A percentile compares a stretch with the other conserved stretches of the same genome.
phyloP scores from a whole-genome alignment of 2,113 vertebrate genomes.

The Lamprotornis superbus region DNA sequence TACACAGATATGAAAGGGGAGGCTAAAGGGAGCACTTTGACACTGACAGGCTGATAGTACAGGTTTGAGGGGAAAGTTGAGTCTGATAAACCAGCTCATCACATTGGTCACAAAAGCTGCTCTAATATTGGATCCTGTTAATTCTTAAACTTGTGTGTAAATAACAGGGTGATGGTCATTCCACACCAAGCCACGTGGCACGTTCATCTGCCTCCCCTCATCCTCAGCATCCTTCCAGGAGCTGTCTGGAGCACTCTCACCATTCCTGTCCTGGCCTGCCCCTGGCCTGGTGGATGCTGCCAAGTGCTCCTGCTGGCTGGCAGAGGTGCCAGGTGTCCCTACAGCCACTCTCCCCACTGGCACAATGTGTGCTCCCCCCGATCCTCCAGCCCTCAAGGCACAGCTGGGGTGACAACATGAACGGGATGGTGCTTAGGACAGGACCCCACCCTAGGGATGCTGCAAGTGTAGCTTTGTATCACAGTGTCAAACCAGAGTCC shows the following conservation, averaged over 20 bases:
- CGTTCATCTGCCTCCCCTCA: not conserved
- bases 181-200: not conserved
- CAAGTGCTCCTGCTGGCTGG: not conserved
- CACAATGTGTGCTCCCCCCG: accelerated
- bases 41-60: not conserved
- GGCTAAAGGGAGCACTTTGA: not conserved
- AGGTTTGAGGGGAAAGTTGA: conserved; percentile 53
- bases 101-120: not conserved
- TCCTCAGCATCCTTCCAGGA: not conserved
- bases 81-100: conserved; percentile 54
- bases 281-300: not conserved
- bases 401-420: accelerated
- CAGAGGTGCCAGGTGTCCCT: not conserved
- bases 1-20: not conserved
- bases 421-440: accelerated
- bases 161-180: not conserved
- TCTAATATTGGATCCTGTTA: conserved; percentile 7
- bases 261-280: not conserved
- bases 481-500: not conserved
- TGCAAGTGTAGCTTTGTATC: not conserved
- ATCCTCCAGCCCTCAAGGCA: accelerated
- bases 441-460: not conserved
- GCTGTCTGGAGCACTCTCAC: not conserved
- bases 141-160: not conserved
- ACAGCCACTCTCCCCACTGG: accelerated